Conservation (phyloP, 2,888 invertebrate genomes). For the Pardosa pseudoannulata region DNA sequence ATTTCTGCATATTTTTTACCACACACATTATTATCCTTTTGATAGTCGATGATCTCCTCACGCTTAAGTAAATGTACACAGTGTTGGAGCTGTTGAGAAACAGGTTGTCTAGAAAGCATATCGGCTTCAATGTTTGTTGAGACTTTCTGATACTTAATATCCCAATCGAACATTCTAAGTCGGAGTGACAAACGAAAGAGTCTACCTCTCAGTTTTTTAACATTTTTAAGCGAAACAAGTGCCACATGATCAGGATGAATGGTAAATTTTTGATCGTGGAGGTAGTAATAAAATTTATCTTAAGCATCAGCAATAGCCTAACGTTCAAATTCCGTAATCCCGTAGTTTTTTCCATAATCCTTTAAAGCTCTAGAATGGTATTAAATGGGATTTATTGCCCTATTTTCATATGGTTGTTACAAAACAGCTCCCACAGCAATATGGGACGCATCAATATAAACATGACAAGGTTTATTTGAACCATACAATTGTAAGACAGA, state of each 20-base stretch:
- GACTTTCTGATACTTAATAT: background rate
- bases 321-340: background rate
- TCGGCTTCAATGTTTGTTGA: background rate
- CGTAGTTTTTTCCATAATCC: background rate
- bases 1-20: background rate
- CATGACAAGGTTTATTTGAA: background rate
- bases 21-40: background rate
- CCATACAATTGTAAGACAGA: background rate
- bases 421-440: background rate
- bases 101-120: background rate
- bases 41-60: background rate
- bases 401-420: background rate
- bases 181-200: background rate
- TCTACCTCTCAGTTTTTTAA: background rate
- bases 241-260: background rate
- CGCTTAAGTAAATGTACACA: background rate
- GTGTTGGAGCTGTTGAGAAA: background rate
- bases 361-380: background rate
- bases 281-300: background rate
- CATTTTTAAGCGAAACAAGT: background rate
- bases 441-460: background rate
- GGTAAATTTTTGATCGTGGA: background rate
- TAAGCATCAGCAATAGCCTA: background rate
- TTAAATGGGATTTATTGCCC: background rate
- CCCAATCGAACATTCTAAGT: background rate